A percentile compares a stretch with the other conserved stretches of the same genome.
These are phyloP conservation scores for Falcunculus frontatus DNA, from an alignment of 2,113 vertebrate species.

Conservation along the genomic window DNA sequence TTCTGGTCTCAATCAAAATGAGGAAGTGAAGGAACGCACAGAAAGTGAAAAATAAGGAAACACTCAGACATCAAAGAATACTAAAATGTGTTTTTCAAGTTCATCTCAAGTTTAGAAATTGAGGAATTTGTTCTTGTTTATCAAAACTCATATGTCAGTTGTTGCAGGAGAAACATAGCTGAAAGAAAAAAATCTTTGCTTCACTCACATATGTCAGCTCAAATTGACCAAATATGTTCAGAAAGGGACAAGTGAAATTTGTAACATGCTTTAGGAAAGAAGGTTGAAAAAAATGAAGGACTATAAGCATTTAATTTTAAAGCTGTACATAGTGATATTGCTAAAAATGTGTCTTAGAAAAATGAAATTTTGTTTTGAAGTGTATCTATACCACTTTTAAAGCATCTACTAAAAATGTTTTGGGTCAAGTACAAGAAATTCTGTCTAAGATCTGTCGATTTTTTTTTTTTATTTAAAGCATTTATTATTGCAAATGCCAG, in stretches of 20 bases:
- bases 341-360: neutral
- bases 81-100: neutral
- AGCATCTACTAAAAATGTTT: neutral
- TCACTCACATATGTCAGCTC: neutral
- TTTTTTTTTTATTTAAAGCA: neutral
- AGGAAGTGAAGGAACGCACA: neutral
- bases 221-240: neutral
- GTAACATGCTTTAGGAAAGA: neutral
- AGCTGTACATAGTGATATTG: neutral
- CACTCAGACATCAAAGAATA: neutral
- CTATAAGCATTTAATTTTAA: neutral
- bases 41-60: neutral
- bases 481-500: neutral
- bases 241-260: neutral
- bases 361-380: neutral
- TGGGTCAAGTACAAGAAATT: neutral
- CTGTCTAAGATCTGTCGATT: neutral
- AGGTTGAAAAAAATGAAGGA: neutral
- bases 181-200: neutral
- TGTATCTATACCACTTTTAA: neutral
- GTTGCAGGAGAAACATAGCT: neutral
- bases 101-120: neutral
- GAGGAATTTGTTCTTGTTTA: neutral
- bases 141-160: neutral
- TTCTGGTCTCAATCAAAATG: neutral